These are phyloP conservation scores for Coreius guichenoti DNA, from an alignment of 2,797 vertebrate species.

Conservation along the genomic window DNA sequence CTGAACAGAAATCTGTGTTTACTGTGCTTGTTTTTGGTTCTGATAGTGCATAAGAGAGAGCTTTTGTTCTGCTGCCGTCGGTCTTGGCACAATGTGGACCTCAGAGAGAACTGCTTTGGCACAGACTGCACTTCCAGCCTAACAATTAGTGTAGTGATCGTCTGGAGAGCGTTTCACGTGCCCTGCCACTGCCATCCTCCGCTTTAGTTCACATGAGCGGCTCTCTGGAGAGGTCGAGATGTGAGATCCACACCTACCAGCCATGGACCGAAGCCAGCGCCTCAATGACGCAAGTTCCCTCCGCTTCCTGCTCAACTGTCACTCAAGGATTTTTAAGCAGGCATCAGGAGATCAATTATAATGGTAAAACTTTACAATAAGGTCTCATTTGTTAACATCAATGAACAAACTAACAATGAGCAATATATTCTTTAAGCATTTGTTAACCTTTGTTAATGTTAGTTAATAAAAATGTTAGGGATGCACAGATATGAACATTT, in stretches of 20 bases:
- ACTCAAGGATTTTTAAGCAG: not conserved
- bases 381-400: not conserved
- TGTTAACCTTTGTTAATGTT: no score
- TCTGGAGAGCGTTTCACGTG: conserved; percentile 49
- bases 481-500: no score
- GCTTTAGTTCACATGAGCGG: conserved; percentile 53
- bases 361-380: no score
- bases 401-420: not conserved
- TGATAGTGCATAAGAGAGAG: conserved; percentile 59
- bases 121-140: conserved; percentile 54
- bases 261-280: not conserved
- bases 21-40: conserved; percentile 48
- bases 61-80: conserved; percentile 66
- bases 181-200: conserved; percentile 60
- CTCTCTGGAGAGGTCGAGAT: conserved; percentile 8
- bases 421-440: not conserved
- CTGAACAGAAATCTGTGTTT: not conserved
- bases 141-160: conserved; percentile 62
- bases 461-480: no score
- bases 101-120: conserved; percentile 55
- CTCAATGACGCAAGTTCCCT: not conserved
- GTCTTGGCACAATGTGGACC: conserved; percentile 61
- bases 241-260: conserved; percentile 33
- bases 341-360: not conserved
- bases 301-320: not conserved